These are phyloP conservation scores for Nudaria mundana DNA, from an alignment of 2,888 invertebrate genomes.

Conservation along the genomic window DNA sequence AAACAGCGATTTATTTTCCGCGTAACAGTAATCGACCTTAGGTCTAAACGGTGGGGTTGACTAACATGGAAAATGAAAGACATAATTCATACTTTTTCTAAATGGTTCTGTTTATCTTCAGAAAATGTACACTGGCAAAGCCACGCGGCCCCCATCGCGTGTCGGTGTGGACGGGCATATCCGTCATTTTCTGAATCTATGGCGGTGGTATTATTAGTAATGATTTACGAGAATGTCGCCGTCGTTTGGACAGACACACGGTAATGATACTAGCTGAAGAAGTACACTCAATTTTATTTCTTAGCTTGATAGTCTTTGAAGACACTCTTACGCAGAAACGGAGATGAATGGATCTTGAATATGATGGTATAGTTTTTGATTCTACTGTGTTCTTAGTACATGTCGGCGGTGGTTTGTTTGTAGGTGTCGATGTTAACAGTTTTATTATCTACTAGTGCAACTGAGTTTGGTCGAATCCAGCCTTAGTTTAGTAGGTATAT, in stretches of 20 bases:
- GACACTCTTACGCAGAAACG: slow-evolving; percentile 7
- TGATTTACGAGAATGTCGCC: slow-evolving; percentile 54
- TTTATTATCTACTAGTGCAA: no score
- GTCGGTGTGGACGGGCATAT: slow-evolving; percentile 16
- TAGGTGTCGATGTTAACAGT: no score
- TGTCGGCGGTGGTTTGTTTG: no score
- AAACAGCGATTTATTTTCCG: no score
- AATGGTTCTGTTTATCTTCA: slow-evolving; percentile 7
- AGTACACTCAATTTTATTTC: slow-evolving; percentile 58
- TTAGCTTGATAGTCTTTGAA: slow-evolving; percentile 43
- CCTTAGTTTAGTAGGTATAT: no score
- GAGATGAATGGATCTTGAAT: not conserved
- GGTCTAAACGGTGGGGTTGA: no score
- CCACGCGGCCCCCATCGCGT: no score
- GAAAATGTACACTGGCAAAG: slow-evolving; percentile 6
- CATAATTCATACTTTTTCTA: no score
- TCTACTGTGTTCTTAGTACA: no score
- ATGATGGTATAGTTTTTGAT: not conserved
- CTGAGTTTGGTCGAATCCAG: no score
- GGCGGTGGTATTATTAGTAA: slow-evolving; percentile 42
- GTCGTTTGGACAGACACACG: slow-evolving; percentile 46
- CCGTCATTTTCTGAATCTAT: slow-evolving; percentile 28
- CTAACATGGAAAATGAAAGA: no score
- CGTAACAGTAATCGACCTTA: no score
- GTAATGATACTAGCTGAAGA: slow-evolving; percentile 49